Conservation (phyloP, 2,113 vertebrate species). For the Rhinichthys klamathensis region DNA sequence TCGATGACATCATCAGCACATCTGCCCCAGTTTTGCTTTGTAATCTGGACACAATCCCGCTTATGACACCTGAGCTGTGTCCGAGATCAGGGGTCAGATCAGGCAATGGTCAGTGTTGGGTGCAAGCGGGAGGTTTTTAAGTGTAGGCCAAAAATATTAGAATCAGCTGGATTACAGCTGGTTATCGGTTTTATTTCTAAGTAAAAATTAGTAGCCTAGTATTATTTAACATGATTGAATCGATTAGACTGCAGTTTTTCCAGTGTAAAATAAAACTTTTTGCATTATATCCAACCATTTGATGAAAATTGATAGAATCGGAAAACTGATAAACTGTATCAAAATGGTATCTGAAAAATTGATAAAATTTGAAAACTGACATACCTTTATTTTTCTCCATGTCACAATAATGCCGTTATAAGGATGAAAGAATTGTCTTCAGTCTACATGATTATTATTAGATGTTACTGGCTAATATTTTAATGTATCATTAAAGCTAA, state of each 20-base stretch:
- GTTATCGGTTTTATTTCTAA: not conserved
- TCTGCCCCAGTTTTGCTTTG: slow-evolving; percentile 30
- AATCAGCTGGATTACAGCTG: not conserved
- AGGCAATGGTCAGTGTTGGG: no score
- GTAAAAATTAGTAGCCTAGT: not conserved
- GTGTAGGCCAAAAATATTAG: not conserved
- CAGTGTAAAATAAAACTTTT: not conserved
- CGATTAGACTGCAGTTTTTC: not conserved
- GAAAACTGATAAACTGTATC: not conserved
- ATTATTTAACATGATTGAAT: not conserved
- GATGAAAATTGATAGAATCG: no score
- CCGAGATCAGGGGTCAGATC: not conserved
- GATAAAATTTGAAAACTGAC: not conserved
- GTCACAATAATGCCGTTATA: no score
- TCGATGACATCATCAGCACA: slow-evolving; percentile 20
- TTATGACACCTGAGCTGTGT: slow-evolving; percentile 2
- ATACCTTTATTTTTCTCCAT: no score
- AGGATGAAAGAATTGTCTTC: not conserved
- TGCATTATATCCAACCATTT: not conserved
- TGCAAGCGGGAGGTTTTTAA: not conserved
- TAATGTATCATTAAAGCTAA: no score
- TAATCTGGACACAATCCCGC: slow-evolving; percentile 10
- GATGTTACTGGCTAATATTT: not conserved
- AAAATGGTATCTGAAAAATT: not conserved
- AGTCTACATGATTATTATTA: not conserved